Evolutionary conservation across 2,113 vertebrate species (phyloP), one percentile per base, ranked within the genome.

Genomic region (Psittacus erithacus): DNA sequence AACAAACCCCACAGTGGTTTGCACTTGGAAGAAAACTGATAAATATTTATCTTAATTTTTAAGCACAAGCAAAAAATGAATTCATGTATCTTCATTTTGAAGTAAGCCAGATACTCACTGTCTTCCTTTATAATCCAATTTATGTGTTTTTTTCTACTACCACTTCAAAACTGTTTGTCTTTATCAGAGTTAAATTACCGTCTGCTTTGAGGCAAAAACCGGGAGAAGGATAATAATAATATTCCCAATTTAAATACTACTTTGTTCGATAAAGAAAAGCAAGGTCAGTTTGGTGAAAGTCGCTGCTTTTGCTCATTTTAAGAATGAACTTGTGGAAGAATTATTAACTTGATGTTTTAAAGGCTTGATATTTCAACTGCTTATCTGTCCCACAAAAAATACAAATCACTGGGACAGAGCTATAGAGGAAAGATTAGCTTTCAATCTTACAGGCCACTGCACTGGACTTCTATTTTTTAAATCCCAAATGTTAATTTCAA

Each of bases 251-350:
- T 69, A 92, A 88, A 74, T 60, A 90, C n/a, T 73, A 79, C 65
- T 86, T 88, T 33, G 67, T 90, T 95, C 87, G 64, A 78, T 82
- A 38, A 63, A 65, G 96, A 92, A 80, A 25, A 77, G 62, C 78
- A 88, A 92, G 83, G 63, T 31, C 46, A 2, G 78, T 95, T 96
- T 76, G 81, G 69, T 92, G 88, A 67, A 59, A 81, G 69, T 86
- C 57, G 11, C 55, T 81, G 73, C 75, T 95, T 96, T 95, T 95
- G 57, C 96, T 93, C 73, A 64, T 97, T 88, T 95, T 93, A 81
- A 83, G 63, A 87, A 84, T 27, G 67, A 86, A 86, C 70, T 52
- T 93, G 38, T 55, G 31, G 86, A 8, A 67, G 68, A 93, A 82
- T 76, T 57, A 90, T 35, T 80, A 92, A 86, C 69, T 73, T 50